Base-by-base conservation (phyloP, 2,797 vertebrate species). In the Podarcis siculus region DNA sequence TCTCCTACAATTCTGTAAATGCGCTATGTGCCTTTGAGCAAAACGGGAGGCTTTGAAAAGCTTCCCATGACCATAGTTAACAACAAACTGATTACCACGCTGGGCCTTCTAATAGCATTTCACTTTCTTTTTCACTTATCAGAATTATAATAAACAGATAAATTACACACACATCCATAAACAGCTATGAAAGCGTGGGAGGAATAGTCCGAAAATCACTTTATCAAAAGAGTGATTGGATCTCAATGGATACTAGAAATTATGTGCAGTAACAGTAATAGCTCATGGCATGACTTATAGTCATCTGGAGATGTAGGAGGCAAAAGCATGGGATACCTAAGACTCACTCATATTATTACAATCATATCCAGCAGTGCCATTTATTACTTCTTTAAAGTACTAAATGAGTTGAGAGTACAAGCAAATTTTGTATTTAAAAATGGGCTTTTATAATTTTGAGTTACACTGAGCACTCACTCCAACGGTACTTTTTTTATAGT, bases 131-230 rank as follows among this genome's bases (percentile, higher is more conserved):
- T 93, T 95, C 94, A 94, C 72, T 95, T 95, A 94, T 82, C 93
- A 87, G 84, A 93, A 95, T 95, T 95, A 95, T 75, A 95, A 95
- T 92, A 95, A 95, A 96, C 94, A 95, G 94, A 95, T 95, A 95
- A 95, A 95, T 96, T 94, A 85, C 88, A 91, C 87, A 89, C 86
- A 93, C 66, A 55, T 81, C 92, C 64, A 92, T 90, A 95, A 96
- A 92, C 94, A 95, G 83, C 90, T 85, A 87, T 87, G 92, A 91
- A 93, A 92, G 93, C 90, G 91, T 86, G 83, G 88, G 92, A 91
- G 93, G 92, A 92, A 93, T 80, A 91, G 83, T 93, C 91, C 90
- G 91, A 94, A 96, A 95, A 95, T 92, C 90, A 91, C 90, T 93
- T 93, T 95, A 89, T 94, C 89, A 86, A 87, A 83, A 85, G 91